Conservation (phyloP, 2,888 invertebrate genomes). For the Choreutis nemorana region DNA sequence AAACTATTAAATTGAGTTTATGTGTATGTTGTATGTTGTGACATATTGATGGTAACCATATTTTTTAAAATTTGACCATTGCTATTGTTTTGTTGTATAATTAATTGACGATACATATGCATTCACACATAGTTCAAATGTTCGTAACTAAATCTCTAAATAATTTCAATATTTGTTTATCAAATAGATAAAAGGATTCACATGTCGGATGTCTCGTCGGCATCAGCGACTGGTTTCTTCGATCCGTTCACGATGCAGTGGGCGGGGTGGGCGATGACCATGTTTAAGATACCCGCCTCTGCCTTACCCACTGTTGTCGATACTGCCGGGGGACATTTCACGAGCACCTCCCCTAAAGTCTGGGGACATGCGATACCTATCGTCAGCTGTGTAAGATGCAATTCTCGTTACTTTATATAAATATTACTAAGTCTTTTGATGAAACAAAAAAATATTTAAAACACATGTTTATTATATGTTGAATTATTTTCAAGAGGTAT, state of each 20-base stretch:
- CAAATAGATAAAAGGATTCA: constrained; percentile 63
- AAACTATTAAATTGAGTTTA: too few relatives aligned
- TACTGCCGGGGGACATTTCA: constrained; percentile 77
- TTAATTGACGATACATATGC: too few relatives aligned
- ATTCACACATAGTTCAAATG: too few relatives aligned
- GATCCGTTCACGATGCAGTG: constrained; percentile 92
- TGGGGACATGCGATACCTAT: constrained; percentile 85
- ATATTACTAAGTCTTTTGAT: too few relatives aligned
- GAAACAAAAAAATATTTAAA: too few relatives aligned
- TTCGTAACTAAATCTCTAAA: too few relatives aligned
- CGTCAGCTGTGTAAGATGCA: constrained; percentile 76
- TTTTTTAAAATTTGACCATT: constrained; percentile 18
- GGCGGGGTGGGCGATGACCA: constrained; percentile 74
- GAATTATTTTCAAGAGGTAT: too few relatives aligned
- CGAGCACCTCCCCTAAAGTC: constrained; percentile 68
- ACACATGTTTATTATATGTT: too few relatives aligned
- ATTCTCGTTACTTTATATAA: too few relatives aligned
- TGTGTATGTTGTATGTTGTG: too few relatives aligned
- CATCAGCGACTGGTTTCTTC: constrained; percentile 90
- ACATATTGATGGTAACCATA: too few relatives aligned
- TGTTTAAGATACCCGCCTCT: constrained; percentile 76
- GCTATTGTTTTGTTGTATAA: constrained; percentile 5
- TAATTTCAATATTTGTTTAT: too few relatives aligned
- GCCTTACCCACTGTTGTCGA: constrained; percentile 85
- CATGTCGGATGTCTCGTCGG: constrained; percentile 89